A percentile compares a stretch with the other conserved stretches of the same genome.
phyloP scores from a whole-genome alignment of 2,888 invertebrate genomes.

The Heliconius ismenius region DNA sequence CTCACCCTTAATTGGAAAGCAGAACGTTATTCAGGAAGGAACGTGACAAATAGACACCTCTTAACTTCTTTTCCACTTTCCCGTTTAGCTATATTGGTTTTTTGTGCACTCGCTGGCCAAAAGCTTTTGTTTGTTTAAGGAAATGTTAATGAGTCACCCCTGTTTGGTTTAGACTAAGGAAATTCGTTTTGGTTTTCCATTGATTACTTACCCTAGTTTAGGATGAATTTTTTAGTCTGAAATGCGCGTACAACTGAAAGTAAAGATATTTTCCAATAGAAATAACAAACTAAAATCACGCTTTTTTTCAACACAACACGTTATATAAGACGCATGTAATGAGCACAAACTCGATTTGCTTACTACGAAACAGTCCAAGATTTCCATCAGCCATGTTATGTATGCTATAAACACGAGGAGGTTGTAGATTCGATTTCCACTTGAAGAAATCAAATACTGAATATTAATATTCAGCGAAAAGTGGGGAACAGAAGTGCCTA shows the following conservation, averaged over 20 bases:
- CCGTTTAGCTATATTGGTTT: constrained; percentile 77
- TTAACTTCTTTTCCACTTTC: constrained; percentile 81
- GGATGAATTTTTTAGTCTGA: not conserved
- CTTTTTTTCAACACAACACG: too few relatives aligned
- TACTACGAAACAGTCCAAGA: too few relatives aligned
- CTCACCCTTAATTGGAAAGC: constrained; percentile 83
- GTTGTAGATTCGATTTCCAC: too few relatives aligned
- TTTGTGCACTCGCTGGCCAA: constrained; percentile 61
- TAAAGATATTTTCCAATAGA: not conserved
- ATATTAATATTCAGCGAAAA: too few relatives aligned
- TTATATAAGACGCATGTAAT: too few relatives aligned
- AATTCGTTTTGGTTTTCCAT: constrained; percentile 33
- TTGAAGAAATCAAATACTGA: too few relatives aligned
- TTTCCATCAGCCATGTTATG: not conserved
- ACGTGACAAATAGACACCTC: constrained; percentile 83
- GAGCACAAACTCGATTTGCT: too few relatives aligned
- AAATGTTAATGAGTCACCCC: constrained; percentile 59
- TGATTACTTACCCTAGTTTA: constrained; percentile 17
- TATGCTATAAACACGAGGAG: not conserved
- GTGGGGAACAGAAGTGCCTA: too few relatives aligned
- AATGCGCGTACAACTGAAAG: not conserved
- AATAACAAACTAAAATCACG: not conserved
- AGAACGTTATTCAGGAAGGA: constrained; percentile 80
- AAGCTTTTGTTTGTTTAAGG: constrained; percentile 76
- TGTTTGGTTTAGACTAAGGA: constrained; percentile 33